Conservation (phyloP, 2,797 vertebrate species). For the Capromys pilorides region DNA sequence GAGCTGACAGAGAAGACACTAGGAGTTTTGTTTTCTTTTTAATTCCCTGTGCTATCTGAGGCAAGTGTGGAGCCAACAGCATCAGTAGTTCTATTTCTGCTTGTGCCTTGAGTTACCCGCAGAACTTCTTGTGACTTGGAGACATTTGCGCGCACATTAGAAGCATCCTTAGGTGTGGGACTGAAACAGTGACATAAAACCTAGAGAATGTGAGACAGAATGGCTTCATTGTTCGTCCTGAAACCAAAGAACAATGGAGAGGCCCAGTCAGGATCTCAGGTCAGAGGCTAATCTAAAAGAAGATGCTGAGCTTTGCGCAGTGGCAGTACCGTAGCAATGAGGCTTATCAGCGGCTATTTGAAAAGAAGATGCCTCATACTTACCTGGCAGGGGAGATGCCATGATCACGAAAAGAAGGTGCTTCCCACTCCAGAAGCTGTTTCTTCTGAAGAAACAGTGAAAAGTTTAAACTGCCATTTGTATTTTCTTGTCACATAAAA, state of each 20-base stretch:
- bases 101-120: neutral
- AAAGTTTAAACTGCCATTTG: neutral
- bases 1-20: neutral
- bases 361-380: neutral
- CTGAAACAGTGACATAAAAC: neutral
- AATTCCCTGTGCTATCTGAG: neutral
- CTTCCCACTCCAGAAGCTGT: neutral
- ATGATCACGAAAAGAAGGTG: neutral
- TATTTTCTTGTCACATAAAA: conserved; percentile 25
- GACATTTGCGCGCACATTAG: neutral
- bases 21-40: neutral
- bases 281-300: neutral
- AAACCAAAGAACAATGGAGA: conserved; percentile 12
- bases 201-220: neutral
- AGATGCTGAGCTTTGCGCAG: neutral
- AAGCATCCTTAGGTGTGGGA: neutral
- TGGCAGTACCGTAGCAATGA: no score
- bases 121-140: neutral
- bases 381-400: no score
- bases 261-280: neutral
- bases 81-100: neutral
- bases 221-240: neutral
- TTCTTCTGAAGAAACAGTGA: neutral
- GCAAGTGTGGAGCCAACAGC: neutral
- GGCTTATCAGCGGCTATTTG: neutral